These are phyloP conservation scores for Brachyhypopomus occidentalis DNA, from an alignment of 2,113 vertebrate genomes.

Conservation along the genomic window DNA sequence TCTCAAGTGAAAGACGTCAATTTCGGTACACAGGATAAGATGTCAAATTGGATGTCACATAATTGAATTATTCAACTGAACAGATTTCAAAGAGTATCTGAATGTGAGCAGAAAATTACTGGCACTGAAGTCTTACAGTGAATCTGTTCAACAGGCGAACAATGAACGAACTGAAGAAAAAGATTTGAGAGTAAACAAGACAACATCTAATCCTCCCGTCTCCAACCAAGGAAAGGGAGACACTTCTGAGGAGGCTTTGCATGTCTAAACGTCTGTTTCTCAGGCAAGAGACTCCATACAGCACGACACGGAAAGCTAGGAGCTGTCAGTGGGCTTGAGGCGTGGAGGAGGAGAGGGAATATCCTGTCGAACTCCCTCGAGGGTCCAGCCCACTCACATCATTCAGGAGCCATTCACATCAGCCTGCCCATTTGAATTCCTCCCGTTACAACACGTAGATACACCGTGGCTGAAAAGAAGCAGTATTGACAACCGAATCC, in stretches of 20 bases:
- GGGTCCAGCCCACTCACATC: conserved; percentile 4
- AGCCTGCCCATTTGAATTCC: not conserved
- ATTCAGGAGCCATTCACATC: conserved; percentile 21
- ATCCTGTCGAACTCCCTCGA: not conserved
- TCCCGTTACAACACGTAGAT: not conserved
- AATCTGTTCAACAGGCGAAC: too few species aligned
- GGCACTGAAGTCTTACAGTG: not conserved
- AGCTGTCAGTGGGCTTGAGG: not conserved
- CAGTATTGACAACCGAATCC: not conserved
- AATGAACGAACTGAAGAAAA: too few species aligned
- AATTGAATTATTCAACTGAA: conserved; percentile 26
- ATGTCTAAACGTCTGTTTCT: not conserved
- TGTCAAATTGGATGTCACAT: not conserved
- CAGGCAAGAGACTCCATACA: not conserved
- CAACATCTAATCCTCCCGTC: too few species aligned
- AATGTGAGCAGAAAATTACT: not conserved
- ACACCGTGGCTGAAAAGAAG: not conserved
- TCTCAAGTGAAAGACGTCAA: conserved; percentile 19
- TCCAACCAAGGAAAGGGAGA: too few species aligned
- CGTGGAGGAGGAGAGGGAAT: not conserved
- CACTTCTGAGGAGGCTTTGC: not conserved
- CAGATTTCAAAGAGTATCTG: not conserved
- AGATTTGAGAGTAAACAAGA: too few species aligned
- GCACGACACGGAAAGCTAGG: not conserved
- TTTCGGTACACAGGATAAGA: not conserved